phyloP scores from a whole-genome alignment of 1,140 invertebrate species.

The Maconellicoccus hirsutus region DNA sequence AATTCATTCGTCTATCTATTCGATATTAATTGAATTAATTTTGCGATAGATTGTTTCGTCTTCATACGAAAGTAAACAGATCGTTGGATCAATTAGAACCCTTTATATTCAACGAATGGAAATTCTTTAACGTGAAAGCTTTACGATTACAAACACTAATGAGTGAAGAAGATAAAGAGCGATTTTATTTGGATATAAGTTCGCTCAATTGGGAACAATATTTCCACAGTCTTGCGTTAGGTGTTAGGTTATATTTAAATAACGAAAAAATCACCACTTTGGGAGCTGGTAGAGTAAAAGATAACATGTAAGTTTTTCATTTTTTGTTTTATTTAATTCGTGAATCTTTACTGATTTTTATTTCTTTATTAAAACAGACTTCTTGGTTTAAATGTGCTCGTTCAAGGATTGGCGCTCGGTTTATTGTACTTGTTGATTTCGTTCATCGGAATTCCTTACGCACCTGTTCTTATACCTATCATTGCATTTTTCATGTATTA shows the following conservation, averaged over 20 bases:
- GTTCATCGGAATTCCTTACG: not conserved
- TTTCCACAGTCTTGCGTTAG: conserved; percentile 56
- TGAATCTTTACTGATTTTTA: not conserved
- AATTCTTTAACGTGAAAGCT: conserved; percentile 63
- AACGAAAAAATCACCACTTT: conserved; percentile 62
- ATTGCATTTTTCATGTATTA: not conserved
- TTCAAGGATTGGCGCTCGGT: not conserved
- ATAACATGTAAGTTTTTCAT: conserved; percentile 41
- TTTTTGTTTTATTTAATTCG: not conserved
- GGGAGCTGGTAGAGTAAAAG: conserved; percentile 51
- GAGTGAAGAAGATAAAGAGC: conserved; percentile 48
- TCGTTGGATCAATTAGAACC: conserved; percentile 64
- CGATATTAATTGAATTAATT: not conserved
- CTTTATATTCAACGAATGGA: conserved; percentile 90
- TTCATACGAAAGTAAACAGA: conserved; percentile 76
- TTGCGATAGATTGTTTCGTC: conserved; percentile 55
- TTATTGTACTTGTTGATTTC: not conserved
- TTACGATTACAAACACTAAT: conserved; percentile 53
- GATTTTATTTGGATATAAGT: conserved; percentile 60
- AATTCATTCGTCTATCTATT: not conserved
- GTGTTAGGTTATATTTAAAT: conserved; percentile 60
- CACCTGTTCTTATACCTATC: not conserved
- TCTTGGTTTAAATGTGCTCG: not conserved
- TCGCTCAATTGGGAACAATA: conserved; percentile 59
- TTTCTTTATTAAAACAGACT: no score